These are phyloP conservation scores for Drosophila setifemur DNA, from an alignment of 1,140 invertebrate genomes.

Conservation along the genomic window DNA sequence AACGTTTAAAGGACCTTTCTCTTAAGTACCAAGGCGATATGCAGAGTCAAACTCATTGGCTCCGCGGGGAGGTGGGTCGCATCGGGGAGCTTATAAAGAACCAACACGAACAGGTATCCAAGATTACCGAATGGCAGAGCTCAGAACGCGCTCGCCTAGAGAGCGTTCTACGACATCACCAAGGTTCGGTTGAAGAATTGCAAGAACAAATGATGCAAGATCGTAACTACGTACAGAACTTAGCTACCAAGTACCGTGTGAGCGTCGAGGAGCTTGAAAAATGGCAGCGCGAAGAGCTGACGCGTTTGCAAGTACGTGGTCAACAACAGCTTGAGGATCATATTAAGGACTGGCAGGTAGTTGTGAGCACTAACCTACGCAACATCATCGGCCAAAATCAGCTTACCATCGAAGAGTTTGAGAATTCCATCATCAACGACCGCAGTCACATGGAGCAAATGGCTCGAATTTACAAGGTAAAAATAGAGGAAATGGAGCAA, in stretches of 20 bases:
- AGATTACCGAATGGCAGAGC: constrained; percentile 70
- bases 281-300: constrained; percentile 70
- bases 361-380: constrained; percentile 58
- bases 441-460: constrained; percentile 62
- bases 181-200: constrained; percentile 65
- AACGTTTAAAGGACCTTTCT: constrained; percentile 66
- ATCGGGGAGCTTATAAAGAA: constrained; percentile 68
- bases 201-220: constrained; percentile 67
- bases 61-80: constrained; percentile 67
- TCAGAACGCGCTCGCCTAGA: constrained; percentile 71
- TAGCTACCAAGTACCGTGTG: constrained; percentile 74
- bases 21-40: constrained; percentile 75
- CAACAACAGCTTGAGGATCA: constrained; percentile 63
- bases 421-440: constrained; percentile 66
- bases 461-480: constrained; percentile 69
- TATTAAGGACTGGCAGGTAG: constrained; percentile 73
- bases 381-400: constrained; percentile 66
- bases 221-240: constrained; percentile 62
- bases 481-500: constrained; percentile 69
- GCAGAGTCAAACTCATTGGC: constrained; percentile 73
- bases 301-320: constrained; percentile 59
- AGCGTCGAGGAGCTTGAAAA: constrained; percentile 76
- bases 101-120: constrained; percentile 67
- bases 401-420: constrained; percentile 75
- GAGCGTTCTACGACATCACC: constrained; percentile 62